Conservation (phyloP, 1,140 invertebrate species). For the Drosophila kikkawai region DNA sequence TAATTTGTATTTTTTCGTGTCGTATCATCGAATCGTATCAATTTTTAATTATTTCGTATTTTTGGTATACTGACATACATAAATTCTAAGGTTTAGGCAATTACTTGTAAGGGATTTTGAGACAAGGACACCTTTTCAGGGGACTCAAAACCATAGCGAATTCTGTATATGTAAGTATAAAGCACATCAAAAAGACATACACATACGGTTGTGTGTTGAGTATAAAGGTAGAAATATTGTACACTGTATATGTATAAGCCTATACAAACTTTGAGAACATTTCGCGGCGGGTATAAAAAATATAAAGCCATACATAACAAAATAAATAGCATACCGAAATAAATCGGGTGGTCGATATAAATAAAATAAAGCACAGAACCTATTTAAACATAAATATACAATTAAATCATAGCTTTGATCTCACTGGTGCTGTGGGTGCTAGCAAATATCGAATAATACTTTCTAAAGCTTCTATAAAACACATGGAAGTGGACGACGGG, state of each 20-base stretch:
- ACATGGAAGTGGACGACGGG: constrained; percentile 13
- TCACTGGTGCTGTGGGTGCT: constrained; percentile 42
- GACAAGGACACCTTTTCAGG: constrained; percentile 16
- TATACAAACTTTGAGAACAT: constrained; percentile 63
- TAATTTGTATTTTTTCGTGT: constrained; percentile 16
- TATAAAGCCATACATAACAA: constrained; percentile 46
- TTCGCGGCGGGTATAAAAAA: constrained; percentile 20
- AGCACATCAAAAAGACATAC: constrained; percentile 29
- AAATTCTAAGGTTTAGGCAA: not conserved
- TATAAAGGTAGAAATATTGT: constrained; percentile 47
- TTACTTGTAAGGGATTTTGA: not conserved
- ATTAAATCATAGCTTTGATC: constrained; percentile 46
- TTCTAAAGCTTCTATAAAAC: constrained; percentile 57
- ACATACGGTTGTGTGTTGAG: constrained; percentile 27
- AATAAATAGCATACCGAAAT: constrained; percentile 29
- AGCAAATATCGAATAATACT: constrained; percentile 61
- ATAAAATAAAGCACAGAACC: constrained; percentile 51
- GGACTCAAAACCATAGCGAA: constrained; percentile 44
- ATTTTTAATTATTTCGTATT: constrained; percentile 6
- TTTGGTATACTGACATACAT: constrained; percentile 17
- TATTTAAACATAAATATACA: constrained; percentile 52
- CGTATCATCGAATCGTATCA: constrained; percentile 37
- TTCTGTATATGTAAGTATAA: constrained; percentile 35
- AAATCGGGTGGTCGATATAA: constrained; percentile 37
- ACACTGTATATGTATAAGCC: constrained; percentile 25